Base-by-base conservation (phyloP, 1,140 invertebrate species). In the Heliconius melpomene region DNA sequence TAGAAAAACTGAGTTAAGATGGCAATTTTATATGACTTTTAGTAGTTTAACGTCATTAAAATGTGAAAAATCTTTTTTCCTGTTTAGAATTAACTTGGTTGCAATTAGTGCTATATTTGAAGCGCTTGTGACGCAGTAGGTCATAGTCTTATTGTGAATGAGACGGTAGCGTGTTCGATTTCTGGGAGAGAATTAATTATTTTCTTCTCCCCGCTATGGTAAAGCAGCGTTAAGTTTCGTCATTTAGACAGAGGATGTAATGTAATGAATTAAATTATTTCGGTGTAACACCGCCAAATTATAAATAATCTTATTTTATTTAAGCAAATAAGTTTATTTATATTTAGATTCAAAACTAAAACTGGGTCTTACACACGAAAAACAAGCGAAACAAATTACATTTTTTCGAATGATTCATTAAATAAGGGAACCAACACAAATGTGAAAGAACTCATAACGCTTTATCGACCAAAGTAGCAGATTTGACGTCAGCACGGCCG, bases 401-500 rank as follows among this genome's bases (percentile, higher is more conserved):
- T 29, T 66, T 13, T 29, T 11, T 66, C 18, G 11, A 66, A 29
- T 71, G 66, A 71, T n/a, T 18, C 18, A 40, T 23, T 71, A 72
- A 77, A 74, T 57, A 73, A 60, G 72, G 77, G 54, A 72, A 70
- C 16, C 18, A 40, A 40, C 57, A 77, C 20, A 77, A 71, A 71
- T 71, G 57, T n/a, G 26, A 76, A 60, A 6, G 23, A 76, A 40
- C 60, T 77, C 40, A 71, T 71, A 66, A 66, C 6, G 29, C 60
- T 66, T 66, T 66, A 66, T 66, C 60, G 60, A 66, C 23, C 60
- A 66, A 66, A 50, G 38, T 3, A 3, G n/a, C 8, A 20, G 23
- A 32, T 54, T 78, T 78, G 77, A 78, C 77, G 70, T 78, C 77
- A 74, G 52, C 29, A 60, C 71, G n/a, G 36, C 74, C 71, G 60